Evolutionary conservation across 2,888 invertebrate species (phyloP), one percentile per base, ranked within the genome.

Genomic region (Platycnemis pennipes): DNA sequence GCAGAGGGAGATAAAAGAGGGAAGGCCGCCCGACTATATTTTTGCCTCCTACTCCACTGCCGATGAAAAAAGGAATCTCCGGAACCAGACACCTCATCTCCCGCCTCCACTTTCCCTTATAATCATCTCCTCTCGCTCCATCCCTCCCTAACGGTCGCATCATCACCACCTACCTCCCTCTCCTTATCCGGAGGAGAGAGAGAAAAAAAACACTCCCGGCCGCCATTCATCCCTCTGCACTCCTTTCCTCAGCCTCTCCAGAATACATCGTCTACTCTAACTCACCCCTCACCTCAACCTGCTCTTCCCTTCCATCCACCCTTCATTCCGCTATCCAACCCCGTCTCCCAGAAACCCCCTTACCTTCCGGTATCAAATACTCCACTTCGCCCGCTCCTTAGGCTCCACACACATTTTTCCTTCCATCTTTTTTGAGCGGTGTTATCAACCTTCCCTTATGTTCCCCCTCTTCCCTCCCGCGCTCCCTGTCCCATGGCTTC

Each of bases 71-170:
- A 53, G 69, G 56, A 56, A 89, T 53, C 89, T 56, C 19, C 49
- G 69, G 56, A 91, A 91, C 91, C 91, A 91, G 63, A 91, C 91
- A 91, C 89, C 89, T 89, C 89, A 89, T 89, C 89, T 56, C 37
- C 31, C 89, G 89, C 63, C 91, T 91, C 63, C 63, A 91, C 91
- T 91, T 63, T 91, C 91, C 91, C 91, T 91, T 69, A 91, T 91
- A 91, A 91, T 91, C 63, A 91, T 91, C 56, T 56, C 53, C 53
- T 44, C 44, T 56, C 56, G 69, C 37, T 42, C 19, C 89, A 37
- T 26, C 89, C 89, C 89, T 37, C 53, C 31, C 69, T 0, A 31
- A 37, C 31, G 69, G 69, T 37, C 69, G 69, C 37, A 77, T 77
- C 69, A 77, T 37, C 69, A 37, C 19, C 69, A 77, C 69, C 69